Conservation (phyloP, 2,797 vertebrate genomes). For the Fratercula arctica region DNA sequence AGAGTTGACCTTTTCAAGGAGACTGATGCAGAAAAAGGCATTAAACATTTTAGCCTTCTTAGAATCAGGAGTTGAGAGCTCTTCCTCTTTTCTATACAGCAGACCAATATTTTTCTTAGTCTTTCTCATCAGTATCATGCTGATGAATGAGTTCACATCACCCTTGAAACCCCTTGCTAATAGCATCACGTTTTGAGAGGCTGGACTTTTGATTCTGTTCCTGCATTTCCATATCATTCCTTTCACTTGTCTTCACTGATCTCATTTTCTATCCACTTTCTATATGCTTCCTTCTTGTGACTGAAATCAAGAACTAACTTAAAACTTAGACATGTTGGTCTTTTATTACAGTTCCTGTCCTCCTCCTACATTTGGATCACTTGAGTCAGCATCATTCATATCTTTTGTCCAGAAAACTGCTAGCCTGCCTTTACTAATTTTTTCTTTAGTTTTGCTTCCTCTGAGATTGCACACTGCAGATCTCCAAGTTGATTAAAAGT, state of each 20-base stretch:
- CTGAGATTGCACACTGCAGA: background rate
- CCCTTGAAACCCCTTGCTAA: background rate
- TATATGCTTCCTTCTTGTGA: background rate
- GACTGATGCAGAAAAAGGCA: background rate
- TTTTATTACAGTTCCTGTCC: background rate
- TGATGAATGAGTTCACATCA: background rate
- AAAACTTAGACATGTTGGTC: background rate
- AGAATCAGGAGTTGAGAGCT: background rate
- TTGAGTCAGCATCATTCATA: background rate
- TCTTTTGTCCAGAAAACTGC: background rate
- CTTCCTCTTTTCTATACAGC: background rate
- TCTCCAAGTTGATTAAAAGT: background rate
- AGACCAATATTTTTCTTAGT: background rate
- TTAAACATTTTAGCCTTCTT: background rate
- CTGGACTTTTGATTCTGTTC: background rate
- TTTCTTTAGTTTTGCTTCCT: background rate
- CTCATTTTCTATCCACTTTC: background rate
- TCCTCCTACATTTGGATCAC: background rate
- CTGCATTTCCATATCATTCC: background rate
- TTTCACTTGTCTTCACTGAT: background rate
- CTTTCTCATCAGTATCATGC: background rate
- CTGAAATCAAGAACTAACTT: background rate
- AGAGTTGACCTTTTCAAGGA: slow-evolving; percentile 2
- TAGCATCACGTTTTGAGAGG: background rate
- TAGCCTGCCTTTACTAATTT: background rate